Evolutionary conservation across 2,888 invertebrate genomes (phyloP), one percentile per base, ranked within the genome.

Genomic region (Nephrocerus scutellatus): DNA sequence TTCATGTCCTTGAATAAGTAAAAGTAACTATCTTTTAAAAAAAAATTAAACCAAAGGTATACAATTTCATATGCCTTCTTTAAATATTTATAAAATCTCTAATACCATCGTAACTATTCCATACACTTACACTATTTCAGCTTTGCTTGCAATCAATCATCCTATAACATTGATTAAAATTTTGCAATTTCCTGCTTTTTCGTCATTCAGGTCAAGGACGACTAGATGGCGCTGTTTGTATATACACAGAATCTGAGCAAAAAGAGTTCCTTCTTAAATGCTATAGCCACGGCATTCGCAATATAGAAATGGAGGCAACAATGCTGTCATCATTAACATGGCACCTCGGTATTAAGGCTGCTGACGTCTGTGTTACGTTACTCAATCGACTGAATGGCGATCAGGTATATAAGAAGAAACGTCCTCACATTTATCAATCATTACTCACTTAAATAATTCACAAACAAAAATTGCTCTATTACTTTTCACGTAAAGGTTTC

Each of bases 251-350:
- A 24, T 62, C 66, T 1, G 80, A 84, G 5, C 84, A 85, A 58
- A 63, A 78, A 57, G 54, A 61, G 0, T 87, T 78, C 53, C 61
- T 87, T 9, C 56, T 64, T 1, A 62, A 64, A 16, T 62, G 80
- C 3, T 56, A 70, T 7, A 54, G 62, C 0, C 54, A 70, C 24
- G 83, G 80, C 1, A 77, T 87, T 2, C 72, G 71, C 28, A 87
- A 87, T 56, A 82, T 87, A 34, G 87, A 87, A 62, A 84, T 84
- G 86, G 87, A 87, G 60, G 78, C 80, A 1, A 74, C 80, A 0
- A 80, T 82, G 24, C 83, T 86, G 53, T 74, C 83, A 1, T 80
- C 84, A 0, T 59, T 80, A 33, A 80, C 82, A 5, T 67, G 73
- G 30, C 74, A 76, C 46, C 78, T 80, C 2, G 79, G 79, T 0